These are phyloP conservation scores for Tryphoninae sp. DNA, from an alignment of 2,888 invertebrate species.

Conservation along the genomic window DNA sequence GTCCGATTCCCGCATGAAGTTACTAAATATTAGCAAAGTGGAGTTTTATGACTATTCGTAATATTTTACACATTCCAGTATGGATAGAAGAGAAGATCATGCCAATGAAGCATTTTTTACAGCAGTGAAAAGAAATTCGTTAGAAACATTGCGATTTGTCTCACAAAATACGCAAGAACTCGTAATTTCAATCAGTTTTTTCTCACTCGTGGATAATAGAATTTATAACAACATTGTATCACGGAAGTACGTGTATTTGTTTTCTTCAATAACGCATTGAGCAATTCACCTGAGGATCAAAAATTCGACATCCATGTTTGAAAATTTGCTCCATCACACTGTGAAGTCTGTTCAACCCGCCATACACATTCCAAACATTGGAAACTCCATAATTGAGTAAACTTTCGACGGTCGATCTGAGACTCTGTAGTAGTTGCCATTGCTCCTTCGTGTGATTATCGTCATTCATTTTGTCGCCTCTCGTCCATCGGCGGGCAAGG, in stretches of 20 bases:
- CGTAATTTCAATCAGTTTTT: neutral
- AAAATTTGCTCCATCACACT: conserved; percentile 83
- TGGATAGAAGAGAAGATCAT: too few species aligned
- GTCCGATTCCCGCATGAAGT: too few species aligned
- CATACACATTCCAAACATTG: conserved; percentile 85
- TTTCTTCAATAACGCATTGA: neutral
- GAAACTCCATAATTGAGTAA: conserved; percentile 83
- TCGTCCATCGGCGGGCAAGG: neutral
- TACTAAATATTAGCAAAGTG: too few species aligned
- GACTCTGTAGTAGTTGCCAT: conserved; percentile 82
- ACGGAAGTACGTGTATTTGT: neutral
- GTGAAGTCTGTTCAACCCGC: conserved; percentile 84
- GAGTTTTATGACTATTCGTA: too few species aligned
- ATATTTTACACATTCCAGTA: too few species aligned
- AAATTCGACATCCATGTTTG: conserved; percentile 83
- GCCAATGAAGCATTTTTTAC: too few species aligned
- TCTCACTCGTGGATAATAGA: neutral
- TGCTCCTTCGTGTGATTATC: conserved; percentile 76
- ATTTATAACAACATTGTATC: neutral
- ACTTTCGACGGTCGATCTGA: conserved; percentile 84
- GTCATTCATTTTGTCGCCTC: conserved; percentile 67
- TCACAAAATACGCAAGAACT: neutral
- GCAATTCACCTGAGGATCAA: conserved; percentile 78
- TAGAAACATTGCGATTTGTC: neutral
- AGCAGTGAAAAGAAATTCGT: too few species aligned